These are phyloP conservation scores for Polydrusus pterygomalis DNA, from an alignment of 2,888 invertebrate species.

Conservation along the genomic window DNA sequence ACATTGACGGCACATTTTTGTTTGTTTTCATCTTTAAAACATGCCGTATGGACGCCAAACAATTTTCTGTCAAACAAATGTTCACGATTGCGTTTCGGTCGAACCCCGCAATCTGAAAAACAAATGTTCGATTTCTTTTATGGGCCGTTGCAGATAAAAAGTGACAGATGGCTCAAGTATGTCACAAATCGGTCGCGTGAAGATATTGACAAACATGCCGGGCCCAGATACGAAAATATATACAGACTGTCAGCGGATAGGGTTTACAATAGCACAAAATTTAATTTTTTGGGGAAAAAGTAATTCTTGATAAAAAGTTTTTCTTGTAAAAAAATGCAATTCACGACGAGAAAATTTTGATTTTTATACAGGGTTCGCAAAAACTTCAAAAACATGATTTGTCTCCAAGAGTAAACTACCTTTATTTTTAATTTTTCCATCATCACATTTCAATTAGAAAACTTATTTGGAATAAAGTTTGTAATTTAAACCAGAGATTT, in stretches of 20 bases:
- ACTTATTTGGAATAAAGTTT: too few species aligned
- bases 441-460: too few species aligned
- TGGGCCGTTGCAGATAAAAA: slow-evolving; percentile 33
- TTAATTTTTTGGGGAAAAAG: too few species aligned
- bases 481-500: too few species aligned
- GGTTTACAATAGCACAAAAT: background rate
- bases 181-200: slow-evolving; percentile 39
- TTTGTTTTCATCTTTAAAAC: slow-evolving; percentile 20
- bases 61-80: slow-evolving; percentile 32
- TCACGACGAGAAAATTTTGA: too few species aligned
- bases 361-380: too few species aligned
- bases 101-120: slow-evolving; percentile 44
- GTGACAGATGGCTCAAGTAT: slow-evolving; percentile 51
- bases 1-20: slow-evolving; percentile 7
- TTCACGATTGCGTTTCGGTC: background rate
- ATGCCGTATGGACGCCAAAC: slow-evolving; percentile 19
- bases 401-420: too few species aligned
- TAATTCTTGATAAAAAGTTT: too few species aligned
- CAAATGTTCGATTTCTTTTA: slow-evolving; percentile 48
- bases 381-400: too few species aligned
- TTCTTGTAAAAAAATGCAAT: too few species aligned
- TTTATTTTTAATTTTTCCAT: too few species aligned
- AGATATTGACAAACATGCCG: slow-evolving; percentile 46
- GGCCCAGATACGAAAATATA: slow-evolving; percentile 18
- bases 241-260: too few species aligned